Conservation (phyloP, 2,113 vertebrate genomes). For the Syngnathoides biaculeatus region DNA sequence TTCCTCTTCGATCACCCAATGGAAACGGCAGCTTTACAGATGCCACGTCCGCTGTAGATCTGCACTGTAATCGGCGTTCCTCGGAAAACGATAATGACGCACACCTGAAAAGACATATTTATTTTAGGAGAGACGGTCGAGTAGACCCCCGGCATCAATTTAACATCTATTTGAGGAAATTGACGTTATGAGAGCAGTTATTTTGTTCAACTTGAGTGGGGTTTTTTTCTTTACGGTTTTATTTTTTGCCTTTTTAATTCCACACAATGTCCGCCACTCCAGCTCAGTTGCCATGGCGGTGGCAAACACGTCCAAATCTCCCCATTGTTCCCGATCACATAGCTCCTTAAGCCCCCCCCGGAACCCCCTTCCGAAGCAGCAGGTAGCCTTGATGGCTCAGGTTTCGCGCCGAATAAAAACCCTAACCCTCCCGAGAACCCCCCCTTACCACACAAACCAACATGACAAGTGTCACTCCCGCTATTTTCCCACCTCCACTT, state of each 20-base stretch:
- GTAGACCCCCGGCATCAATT: background rate
- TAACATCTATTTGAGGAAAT: background rate
- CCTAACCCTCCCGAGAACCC: slow-evolving; percentile 9
- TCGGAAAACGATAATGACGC: background rate
- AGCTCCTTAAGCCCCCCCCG: slow-evolving; percentile 43
- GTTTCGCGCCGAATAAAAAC: slow-evolving; percentile 34
- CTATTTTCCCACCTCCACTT: slow-evolving; percentile 50
- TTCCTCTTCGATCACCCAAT: no score
- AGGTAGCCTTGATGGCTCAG: slow-evolving; percentile 66
- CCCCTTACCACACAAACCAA: slow-evolving; percentile 7
- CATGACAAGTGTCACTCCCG: slow-evolving; percentile 44
- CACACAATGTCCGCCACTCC: slow-evolving; percentile 35
- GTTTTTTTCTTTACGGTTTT: background rate
- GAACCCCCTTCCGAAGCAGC: slow-evolving; percentile 62
- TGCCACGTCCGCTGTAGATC: background rate
- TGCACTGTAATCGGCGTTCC: background rate
- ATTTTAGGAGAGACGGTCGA: background rate
- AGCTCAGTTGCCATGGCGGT: slow-evolving; percentile 62
- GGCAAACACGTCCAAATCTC: slow-evolving; percentile 57
- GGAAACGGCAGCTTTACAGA: background rate
- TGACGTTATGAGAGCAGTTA: background rate
- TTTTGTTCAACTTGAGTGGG: background rate
- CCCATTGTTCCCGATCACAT: slow-evolving; percentile 64
- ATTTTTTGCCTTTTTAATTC: slow-evolving; percentile 21
- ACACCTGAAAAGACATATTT: background rate